phyloP scores from a whole-genome alignment of 2,888 invertebrate species.

The Anthrax anthrax region DNA sequence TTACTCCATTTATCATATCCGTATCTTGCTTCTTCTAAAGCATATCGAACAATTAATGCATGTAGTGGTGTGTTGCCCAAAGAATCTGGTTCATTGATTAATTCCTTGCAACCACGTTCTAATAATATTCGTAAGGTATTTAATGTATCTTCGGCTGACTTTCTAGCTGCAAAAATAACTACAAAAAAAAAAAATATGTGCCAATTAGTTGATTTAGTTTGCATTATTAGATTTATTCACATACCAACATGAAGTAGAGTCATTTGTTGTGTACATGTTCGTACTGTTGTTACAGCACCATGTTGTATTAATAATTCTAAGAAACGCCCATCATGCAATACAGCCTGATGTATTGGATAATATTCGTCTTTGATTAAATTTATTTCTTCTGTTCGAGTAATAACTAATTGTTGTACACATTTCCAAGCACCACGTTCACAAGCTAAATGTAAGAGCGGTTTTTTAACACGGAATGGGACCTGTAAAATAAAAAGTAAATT shows the following conservation, averaged over 20 bases:
- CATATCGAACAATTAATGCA: conserved; percentile 47
- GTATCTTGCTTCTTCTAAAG: conserved; percentile 51
- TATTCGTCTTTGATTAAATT: conserved; percentile 59
- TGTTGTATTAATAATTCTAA: conserved; percentile 47
- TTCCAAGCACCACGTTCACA: conserved; percentile 59
- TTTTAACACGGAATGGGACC: conserved; percentile 41
- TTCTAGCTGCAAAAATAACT: conserved; percentile 54
- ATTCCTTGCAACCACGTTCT: conserved; percentile 56
- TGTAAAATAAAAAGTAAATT: conserved; percentile 13
- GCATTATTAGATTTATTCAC: conserved; percentile 12
- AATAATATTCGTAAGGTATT: conserved; percentile 52
- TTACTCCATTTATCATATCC: conserved; percentile 58
- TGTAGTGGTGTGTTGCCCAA: conserved; percentile 61
- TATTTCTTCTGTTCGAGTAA: conserved; percentile 51
- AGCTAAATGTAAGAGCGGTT: conserved; percentile 51
- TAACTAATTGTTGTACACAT: conserved; percentile 51
- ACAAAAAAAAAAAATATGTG: conserved; percentile 9
- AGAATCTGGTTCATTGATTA: conserved; percentile 57
- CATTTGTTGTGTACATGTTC: conserved; percentile 58
- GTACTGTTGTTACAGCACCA: conserved; percentile 55
- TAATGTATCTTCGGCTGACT: conserved; percentile 55
- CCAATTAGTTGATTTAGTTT: neutral
- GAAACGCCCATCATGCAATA: conserved; percentile 55
- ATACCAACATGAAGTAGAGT: conserved; percentile 48
- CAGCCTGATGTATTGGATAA: conserved; percentile 63